Evolutionary conservation across 2,113 vertebrate genomes (phyloP).

Genomic region (Leucosticte australis): DNA sequence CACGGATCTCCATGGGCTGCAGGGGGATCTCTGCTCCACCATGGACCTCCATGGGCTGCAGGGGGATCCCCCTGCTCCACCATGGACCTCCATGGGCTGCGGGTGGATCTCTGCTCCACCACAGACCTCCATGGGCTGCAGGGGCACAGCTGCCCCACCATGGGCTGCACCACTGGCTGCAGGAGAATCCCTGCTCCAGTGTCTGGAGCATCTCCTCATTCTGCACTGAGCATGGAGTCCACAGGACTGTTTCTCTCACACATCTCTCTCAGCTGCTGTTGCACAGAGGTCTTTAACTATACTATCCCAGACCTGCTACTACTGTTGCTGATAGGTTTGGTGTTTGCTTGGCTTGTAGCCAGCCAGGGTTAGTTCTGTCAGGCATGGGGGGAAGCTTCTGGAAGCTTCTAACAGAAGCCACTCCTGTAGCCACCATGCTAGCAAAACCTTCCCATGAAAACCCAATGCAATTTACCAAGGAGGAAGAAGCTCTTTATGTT

Average conservation of each 20-base stretch:
- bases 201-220: not conserved
- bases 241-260: not conserved
- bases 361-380: not conserved
- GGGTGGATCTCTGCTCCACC: too few relatives aligned
- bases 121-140: too few relatives aligned
- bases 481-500: not conserved
- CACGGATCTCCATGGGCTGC: too few relatives aligned
- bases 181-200: not conserved
- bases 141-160: not conserved
- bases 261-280: not conserved
- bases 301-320: not conserved
- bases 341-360: not conserved
- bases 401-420: not conserved
- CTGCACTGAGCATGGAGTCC: accelerated
- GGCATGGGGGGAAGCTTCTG: not conserved
- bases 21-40: not conserved
- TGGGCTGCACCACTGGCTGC: accelerated
- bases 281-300: too few relatives aligned
- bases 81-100: too few relatives aligned
- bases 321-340: not conserved
- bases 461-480: not conserved
- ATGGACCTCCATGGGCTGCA: not conserved
- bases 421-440: not conserved
- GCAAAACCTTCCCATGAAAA: not conserved
- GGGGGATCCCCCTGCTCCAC: not conserved